Evolutionary conservation across 2,113 vertebrate genomes (phyloP).

Genomic region (Ancistrus triradiatus): DNA sequence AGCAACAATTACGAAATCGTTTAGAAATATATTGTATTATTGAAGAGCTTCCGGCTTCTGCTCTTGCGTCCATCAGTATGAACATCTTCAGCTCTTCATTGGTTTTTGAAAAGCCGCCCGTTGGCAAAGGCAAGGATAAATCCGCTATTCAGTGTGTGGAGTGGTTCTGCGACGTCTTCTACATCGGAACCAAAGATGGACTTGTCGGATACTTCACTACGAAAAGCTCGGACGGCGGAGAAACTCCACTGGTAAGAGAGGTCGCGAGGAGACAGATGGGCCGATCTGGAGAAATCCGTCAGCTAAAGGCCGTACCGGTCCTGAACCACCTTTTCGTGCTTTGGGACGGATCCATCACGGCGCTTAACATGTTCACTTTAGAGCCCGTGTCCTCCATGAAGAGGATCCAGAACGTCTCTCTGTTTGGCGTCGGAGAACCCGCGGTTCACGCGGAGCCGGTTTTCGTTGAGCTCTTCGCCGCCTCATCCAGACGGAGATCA

Average conservation of each 20-base stretch:
- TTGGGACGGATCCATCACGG: conserved; percentile 55
- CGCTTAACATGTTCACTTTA: conserved; percentile 66
- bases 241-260: conserved; percentile 39
- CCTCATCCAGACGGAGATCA: conserved; percentile 53
- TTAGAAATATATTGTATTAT: too few relatives aligned
- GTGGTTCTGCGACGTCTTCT: conserved; percentile 54
- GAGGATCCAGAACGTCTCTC: conserved; percentile 60
- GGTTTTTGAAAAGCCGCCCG: conserved; percentile 49
- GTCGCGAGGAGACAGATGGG: conserved; percentile 58
- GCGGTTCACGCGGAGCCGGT: background rate
- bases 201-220: conserved; percentile 56
- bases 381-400: conserved; percentile 55
- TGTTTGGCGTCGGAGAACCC: conserved; percentile 50
- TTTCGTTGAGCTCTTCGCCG: conserved; percentile 54
- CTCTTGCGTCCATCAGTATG: conserved; percentile 1
- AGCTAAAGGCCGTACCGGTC: conserved; percentile 54
- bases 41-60: conserved; percentile 40
- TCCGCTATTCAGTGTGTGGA: conserved; percentile 57
- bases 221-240: conserved; percentile 5
- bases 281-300: conserved; percentile 47
- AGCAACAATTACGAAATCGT: too few relatives aligned
- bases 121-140: conserved; percentile 56
- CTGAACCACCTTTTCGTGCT: conserved; percentile 66
- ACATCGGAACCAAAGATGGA: conserved; percentile 59
- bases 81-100: conserved; percentile 50